Evolutionary conservation across 1,140 invertebrate genomes (phyloP), one percentile per base, ranked within the genome.

Genomic region (Andrena cerasifolii): DNA sequence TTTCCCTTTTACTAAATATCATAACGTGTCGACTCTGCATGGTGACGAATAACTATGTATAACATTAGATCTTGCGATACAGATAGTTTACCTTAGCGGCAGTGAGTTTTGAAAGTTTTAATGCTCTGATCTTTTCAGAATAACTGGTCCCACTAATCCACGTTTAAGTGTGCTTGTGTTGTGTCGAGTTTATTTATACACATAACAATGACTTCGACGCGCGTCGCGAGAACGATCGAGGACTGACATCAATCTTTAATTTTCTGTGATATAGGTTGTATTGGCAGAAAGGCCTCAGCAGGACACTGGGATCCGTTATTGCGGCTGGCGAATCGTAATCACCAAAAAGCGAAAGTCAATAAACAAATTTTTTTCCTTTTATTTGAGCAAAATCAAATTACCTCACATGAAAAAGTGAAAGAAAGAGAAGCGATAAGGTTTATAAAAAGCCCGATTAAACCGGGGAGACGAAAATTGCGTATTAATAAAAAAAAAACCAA

Each of bases 311-410:
- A 83, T 73, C 36, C 86, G 79, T 75, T 78, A 86, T 26, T 74
- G 53, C 73, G 76, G 66, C 36, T 89, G 79, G 85, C 78, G 79
- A 79, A 83, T 63, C 56, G 62, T 87, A 49, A 82, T 88, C 33
- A 89, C 86, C 79, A 90, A 91, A 80, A 92, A 91, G 84, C 89
- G 90, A 82, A 92, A 93, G 90, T 93, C 92, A 89, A 90, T 93
- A 88, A 91, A 90, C 79, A 89, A 89, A 87, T 91, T 92, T 87
- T 90, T 92, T 82, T 90, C 91, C 51, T 90, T 90, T 91, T 90
- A 91, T 89, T 89, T 91, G 91, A 89, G 91, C 90, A 90, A 89
- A 92, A 92, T 93, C 91, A 93, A 92, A 92, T 88, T 91, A 91
- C 88, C 91, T 89, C 89, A 90, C 87, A 89, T 90, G 80, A 91